Base-by-base conservation (phyloP, 2,113 vertebrate genomes). In the Peromyscus californicus region DNA sequence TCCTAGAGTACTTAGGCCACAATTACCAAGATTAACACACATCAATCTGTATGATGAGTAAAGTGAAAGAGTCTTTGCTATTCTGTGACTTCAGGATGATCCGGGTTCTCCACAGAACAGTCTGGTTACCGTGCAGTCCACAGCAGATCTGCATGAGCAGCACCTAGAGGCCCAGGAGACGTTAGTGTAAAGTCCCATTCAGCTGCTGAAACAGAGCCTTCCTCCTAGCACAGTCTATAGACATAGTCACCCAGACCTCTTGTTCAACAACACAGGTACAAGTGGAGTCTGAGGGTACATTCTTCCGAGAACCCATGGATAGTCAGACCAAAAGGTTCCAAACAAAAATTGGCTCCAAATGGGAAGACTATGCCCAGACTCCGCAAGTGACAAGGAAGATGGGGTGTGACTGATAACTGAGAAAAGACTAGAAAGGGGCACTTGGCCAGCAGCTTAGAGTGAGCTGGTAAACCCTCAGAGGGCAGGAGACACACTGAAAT, bases 361-460 rank as follows among this genome's bases (percentile, higher is more conserved):
- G 15, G 36, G 57, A 72, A 61, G 65, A 83, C 3, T 29, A 51
- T 75, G 0, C 13, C 7, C 26, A 63, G 31, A 54, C 15, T 54
- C 51, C 75, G 9, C 45, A 33, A 76, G 80, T 9, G n/a, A 69
- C 36, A 45, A 61, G 4, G 11, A 33, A 33, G 76, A 48, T 8
- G 5, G 29, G 39, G 26, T 0, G 0, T n/a, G 48, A 70, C 4
- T 29, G 22, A 1, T 26, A 76, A 57, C 72, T 31, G 24, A 9
- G n/a, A 48, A 69, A 78, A 94, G 82, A 6, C 6, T 12, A 7
- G 24, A 6, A 21, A 70, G 36, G 65, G n/a, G 29, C 5, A 69
- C 57, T n/a, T 0, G 24, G 57, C 65, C 33, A 26, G 54, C 54
- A 83, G 21, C 10, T 59, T 57, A 36, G 16, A n/a, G 36, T 83